Base-by-base conservation (phyloP, 2,888 invertebrate genomes). In the Craniophora ligustri region DNA sequence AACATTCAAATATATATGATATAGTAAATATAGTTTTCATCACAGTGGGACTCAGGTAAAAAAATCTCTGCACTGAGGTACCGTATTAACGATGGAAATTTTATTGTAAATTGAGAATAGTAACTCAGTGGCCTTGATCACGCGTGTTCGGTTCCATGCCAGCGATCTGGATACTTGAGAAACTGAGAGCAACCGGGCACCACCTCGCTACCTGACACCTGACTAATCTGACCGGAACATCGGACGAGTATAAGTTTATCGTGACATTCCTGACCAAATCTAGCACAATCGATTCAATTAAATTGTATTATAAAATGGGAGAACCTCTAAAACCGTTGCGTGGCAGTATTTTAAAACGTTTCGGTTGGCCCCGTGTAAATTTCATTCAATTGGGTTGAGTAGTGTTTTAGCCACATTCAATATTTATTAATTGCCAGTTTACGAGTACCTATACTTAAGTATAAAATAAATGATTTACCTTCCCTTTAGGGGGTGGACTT, bases 51-150 rank as follows among this genome's bases (percentile, higher is more conserved):
- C 30, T 21, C 36, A 23, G 34, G 21, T 36, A 41, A 35, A 50
- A 47, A 42, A 58, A 61, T 67, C 11, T 58, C 26, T 14, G 36
- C n/a, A n/a, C n/a, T n/a, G n/a, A n/a, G n/a, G n/a, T 53, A 50
- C 42, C 21, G 41, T 50, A 63, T 51, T 55, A 42, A 62, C 40
- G 60, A 58, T 75, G 56, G 71, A 78, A 74, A 73, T 60, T 54
- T 46, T 47, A 74, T 76, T 70, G 82, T 81, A 81, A 83, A 73
- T 66, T 66, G 82, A 84, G 80, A 82, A 60, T 31, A 65, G 75
- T 76, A 71, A 68, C 76, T 78, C 71, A 75, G 65, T 87, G 84
- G 79, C 91, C 91, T 89, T 90, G 86, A 81, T 85, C 76, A 75
- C 73, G 74, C 72, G 78, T 78, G 69, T 76, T 76, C 58, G 62